Conservation (phyloP, 2,113 vertebrate genomes). For the Heliornis fulica region DNA sequence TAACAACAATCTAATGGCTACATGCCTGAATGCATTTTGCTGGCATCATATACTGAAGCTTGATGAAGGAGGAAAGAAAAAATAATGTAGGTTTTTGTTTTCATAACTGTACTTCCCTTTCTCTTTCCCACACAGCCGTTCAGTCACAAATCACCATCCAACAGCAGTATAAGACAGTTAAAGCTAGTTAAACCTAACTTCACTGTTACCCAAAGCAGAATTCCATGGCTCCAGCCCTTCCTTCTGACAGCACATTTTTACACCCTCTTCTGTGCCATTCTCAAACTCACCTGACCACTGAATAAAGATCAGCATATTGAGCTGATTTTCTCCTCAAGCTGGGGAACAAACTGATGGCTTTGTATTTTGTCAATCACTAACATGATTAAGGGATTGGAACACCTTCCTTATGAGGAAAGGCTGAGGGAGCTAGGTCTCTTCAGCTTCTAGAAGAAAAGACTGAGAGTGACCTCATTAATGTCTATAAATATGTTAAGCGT, state of each 20-base stretch:
- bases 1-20: neutral
- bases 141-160: neutral
- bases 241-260: neutral
- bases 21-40: neutral
- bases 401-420: too few species aligned
- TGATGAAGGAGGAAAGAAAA: neutral
- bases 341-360: neutral
- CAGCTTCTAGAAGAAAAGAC: too few species aligned
- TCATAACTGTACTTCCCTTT: neutral
- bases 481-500: too few species aligned
- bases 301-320: fast-evolving
- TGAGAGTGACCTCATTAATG: too few species aligned
- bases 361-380: too few species aligned
- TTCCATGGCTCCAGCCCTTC: neutral
- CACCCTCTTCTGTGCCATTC: neutral
- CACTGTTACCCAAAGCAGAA: neutral
- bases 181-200: neutral
- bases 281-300: neutral
- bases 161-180: neutral
- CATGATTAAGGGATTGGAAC: too few species aligned
- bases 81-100: neutral
- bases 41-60: neutral
- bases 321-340: neutral
- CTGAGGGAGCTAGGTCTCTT: too few species aligned
- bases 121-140: neutral